Conservation (phyloP, 1,140 invertebrate genomes). For the Drosophila truncata region DNA sequence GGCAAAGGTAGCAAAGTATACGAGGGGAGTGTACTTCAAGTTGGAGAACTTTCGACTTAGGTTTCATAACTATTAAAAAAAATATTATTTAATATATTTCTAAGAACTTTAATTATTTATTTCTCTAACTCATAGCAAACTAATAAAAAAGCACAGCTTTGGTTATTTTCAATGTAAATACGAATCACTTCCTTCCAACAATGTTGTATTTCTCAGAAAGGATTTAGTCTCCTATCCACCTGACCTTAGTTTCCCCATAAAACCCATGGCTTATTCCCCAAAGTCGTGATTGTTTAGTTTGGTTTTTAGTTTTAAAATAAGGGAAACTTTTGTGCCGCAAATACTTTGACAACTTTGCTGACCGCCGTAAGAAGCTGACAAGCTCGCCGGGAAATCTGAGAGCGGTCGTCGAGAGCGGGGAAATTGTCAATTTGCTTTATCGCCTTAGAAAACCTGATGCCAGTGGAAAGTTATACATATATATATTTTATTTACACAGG, state of each 20-base stretch:
- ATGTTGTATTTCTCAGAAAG: slow-evolving; percentile 32
- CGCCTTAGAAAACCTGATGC: slow-evolving; percentile 47
- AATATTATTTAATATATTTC: not conserved
- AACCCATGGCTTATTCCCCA: slow-evolving; percentile 40
- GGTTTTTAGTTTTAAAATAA: slow-evolving; percentile 67
- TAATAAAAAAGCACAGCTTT: not conserved
- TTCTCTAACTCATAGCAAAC: not conserved
- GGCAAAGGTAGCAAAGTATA: not conserved
- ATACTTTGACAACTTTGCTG: slow-evolving; percentile 59
- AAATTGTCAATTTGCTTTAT: slow-evolving; percentile 74
- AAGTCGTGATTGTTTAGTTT: slow-evolving; percentile 46
- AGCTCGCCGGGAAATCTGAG: slow-evolving; percentile 33
- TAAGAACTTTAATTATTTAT: not conserved
- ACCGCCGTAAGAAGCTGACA: slow-evolving; percentile 48
- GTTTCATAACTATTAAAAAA: no score
- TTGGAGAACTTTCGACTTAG: no score
- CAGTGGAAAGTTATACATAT: slow-evolving; percentile 1
- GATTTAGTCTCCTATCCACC: slow-evolving; percentile 20
- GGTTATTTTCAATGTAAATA: not conserved
- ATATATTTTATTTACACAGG: slow-evolving; percentile 3
- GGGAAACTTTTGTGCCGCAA: slow-evolving; percentile 69
- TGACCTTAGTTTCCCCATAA: not conserved
- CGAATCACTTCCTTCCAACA: not conserved
- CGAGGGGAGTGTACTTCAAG: not conserved
- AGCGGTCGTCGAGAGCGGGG: slow-evolving; percentile 39